These are phyloP conservation scores for Hoplostethus mediterraneus DNA, from an alignment of 2,797 vertebrate genomes.

Conservation along the genomic window DNA sequence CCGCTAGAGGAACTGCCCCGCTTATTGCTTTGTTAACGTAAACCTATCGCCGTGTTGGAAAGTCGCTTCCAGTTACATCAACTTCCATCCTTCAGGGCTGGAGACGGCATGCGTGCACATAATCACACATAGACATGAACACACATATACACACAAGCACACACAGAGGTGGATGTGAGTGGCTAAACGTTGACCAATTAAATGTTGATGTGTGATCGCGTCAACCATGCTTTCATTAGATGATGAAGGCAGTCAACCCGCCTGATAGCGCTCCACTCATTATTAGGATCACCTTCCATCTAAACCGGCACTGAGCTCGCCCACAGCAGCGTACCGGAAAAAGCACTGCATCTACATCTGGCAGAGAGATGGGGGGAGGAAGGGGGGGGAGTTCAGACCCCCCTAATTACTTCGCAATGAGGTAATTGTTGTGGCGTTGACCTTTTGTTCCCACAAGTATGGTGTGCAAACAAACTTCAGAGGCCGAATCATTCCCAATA, in stretches of 20 bases:
- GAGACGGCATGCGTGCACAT: neutral
- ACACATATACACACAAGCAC: neutral
- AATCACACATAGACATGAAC: neutral
- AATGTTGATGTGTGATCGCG: slow-evolving; percentile 27
- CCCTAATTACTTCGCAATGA: slow-evolving; percentile 69
- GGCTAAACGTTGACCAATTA: slow-evolving; percentile 17
- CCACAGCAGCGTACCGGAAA: slow-evolving; percentile 26
- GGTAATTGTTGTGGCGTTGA: slow-evolving; percentile 63
- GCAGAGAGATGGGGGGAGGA: slow-evolving; percentile 8
- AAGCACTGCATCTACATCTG: slow-evolving; percentile 35
- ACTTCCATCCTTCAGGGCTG: too few species aligned
- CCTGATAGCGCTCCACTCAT: slow-evolving; percentile 32
- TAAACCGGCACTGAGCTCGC: slow-evolving; percentile 21
- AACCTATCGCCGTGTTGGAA: neutral
- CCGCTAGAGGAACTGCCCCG: too few species aligned
- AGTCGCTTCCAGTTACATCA: neutral
- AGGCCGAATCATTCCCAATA: slow-evolving; percentile 44
- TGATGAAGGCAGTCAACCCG: slow-evolving; percentile 38
- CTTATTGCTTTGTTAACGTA: too few species aligned
- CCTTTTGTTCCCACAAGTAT: slow-evolving; percentile 71
- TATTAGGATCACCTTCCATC: slow-evolving; percentile 28
- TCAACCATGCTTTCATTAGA: slow-evolving; percentile 38
- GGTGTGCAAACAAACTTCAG: slow-evolving; percentile 60
- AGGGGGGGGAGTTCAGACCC: neutral
- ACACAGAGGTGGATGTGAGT: neutral